These are phyloP conservation scores for Drosophila robusta DNA, from an alignment of 2,888 invertebrate species.

Conservation along the genomic window DNA sequence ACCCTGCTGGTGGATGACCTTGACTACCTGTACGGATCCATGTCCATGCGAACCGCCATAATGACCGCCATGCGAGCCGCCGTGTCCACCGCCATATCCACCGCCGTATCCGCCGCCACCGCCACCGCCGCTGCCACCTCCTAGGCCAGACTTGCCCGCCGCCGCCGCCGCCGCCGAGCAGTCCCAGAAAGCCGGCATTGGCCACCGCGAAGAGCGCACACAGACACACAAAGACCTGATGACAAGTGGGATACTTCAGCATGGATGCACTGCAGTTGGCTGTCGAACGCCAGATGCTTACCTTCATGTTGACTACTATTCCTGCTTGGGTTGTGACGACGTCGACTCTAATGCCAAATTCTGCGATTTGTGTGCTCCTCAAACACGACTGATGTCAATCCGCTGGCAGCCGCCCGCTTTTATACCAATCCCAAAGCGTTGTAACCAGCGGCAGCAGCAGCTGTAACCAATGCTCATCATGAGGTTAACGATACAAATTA, in stretches of 20 bases:
- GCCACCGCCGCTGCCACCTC: constrained; percentile 53
- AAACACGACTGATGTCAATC: constrained; percentile 69
- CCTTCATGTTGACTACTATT: constrained; percentile 73
- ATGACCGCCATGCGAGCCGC: constrained; percentile 38
- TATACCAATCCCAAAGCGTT: constrained; percentile 59
- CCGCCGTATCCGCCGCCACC: constrained; percentile 44
- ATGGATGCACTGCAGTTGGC: constrained; percentile 2
- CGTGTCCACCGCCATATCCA: constrained; percentile 23
- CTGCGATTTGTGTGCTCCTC: constrained; percentile 33
- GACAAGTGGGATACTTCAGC: not conserved
- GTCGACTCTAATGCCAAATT: constrained; percentile 46
- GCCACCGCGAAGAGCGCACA: constrained; percentile 73
- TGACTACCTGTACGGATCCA: constrained; percentile 65
- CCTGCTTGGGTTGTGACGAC: constrained; percentile 34
- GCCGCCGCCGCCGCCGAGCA: constrained; percentile 59
- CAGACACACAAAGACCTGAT: constrained; percentile 75
- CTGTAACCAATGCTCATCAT: constrained; percentile 43
- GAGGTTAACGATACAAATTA: constrained; percentile 49
- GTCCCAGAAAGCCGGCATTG: constrained; percentile 76
- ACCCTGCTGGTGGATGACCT: constrained; percentile 60
- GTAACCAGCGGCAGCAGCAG: constrained; percentile 26
- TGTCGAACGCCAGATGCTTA: constrained; percentile 31
- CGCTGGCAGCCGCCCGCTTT: constrained; percentile 52
- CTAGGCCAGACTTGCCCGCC: constrained; percentile 50
- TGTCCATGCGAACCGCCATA: constrained; percentile 20